phyloP scores from a whole-genome alignment of 1,140 invertebrate genomes.

The Coboldia fuscipes region DNA sequence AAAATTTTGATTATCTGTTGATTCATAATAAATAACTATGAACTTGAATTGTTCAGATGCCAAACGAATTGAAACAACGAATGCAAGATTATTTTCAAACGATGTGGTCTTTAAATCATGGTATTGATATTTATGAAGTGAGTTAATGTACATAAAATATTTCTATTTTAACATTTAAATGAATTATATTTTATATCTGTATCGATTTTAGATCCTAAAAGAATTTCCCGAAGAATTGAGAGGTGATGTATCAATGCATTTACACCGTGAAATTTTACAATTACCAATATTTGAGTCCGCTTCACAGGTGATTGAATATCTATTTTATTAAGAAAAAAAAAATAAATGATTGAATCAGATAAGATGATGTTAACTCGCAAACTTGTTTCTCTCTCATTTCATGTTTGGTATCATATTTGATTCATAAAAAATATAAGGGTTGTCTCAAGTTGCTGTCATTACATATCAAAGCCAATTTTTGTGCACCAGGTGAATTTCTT shows the following conservation, averaged over 20 bases:
- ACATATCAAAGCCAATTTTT: constrained; percentile 80
- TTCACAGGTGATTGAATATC: constrained; percentile 28
- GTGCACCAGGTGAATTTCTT: constrained; percentile 89
- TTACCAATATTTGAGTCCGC: constrained; percentile 85
- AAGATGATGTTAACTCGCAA: no score
- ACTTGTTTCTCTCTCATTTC: no score
- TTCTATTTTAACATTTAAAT: neutral
- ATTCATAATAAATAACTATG: no score
- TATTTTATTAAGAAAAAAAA: no score
- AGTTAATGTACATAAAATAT: constrained; percentile 8
- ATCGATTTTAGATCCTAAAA: constrained; percentile 55
- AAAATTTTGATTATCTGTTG: neutral
- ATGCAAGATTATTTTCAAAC: constrained; percentile 99
- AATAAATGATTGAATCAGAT: no score
- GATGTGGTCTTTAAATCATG: constrained; percentile 96
- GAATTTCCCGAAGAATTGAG: constrained; percentile 91
- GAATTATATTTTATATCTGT: neutral
- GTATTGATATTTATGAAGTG: constrained; percentile 94
- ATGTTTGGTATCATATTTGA: no score
- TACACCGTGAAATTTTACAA: constrained; percentile 83
- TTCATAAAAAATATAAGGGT: no score
- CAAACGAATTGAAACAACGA: constrained; percentile 84
- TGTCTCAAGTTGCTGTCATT: constrained; percentile 77
- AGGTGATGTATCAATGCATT: constrained; percentile 86
- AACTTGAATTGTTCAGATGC: constrained; percentile 54